Evolutionary conservation across 1,140 invertebrate species (phyloP), one percentile per base, ranked within the genome.

Genomic region (Radopholus similis): DNA sequence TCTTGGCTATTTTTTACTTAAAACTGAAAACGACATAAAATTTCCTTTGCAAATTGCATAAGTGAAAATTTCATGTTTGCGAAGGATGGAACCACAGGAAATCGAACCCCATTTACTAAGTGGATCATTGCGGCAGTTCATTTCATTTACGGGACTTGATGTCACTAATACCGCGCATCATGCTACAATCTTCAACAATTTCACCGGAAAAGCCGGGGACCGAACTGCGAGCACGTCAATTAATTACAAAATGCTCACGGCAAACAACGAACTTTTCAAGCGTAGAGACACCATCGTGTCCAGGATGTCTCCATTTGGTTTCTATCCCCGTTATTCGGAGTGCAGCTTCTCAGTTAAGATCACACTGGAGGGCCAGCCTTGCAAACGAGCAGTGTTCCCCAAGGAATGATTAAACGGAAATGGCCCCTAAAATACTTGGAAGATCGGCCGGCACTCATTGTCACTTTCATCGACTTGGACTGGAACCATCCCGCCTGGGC

Each of bases 381-480:
- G n/a, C n/a, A 21, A 13, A 15, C 37, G 58, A 66, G 49, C n/a
- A 66, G n/a, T 26, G 30, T 37, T 23, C 8, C 8, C 55, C 23
- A n/a, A 6, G 95, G 94, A 34, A 93, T 97, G 68, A 84, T 98
- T 2, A 97, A 96, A 83, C 88, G 88, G 8, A 91, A 92, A 78
- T 98, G 95, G 95, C 90, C 96, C 86, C 86, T 89, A 9, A 98
- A 98, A 85, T 92, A 97, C 83, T 85, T 95, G 6, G 88, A 90
- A 74, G 86, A 91, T 54, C 87, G 97, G 70, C 94, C 95, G 18
- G 89, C 93, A 3, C 89, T 97, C 0, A 89, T 95, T 55, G 91
- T 95, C 8, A 87, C 94, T 38, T 98, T 97, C 83, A 92, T 91
- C 84, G 93, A 97, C 80, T 87, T 97, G 74, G 93, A 97, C 85